Conservation (phyloP, 2,113 vertebrate species). For the Nycticryphes semicollaris region DNA sequence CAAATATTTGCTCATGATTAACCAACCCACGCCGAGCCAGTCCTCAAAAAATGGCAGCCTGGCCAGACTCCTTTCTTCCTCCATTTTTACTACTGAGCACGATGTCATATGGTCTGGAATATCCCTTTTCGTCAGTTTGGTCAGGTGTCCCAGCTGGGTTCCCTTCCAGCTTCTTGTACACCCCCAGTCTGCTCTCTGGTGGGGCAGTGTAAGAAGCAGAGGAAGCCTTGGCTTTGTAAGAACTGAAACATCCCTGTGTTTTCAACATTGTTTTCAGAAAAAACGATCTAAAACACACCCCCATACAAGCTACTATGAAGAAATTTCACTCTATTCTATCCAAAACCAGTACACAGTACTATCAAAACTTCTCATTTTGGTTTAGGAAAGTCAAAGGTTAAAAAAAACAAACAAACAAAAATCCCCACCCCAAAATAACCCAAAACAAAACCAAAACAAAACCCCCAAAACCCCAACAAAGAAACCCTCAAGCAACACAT, state of each 20-base stretch:
- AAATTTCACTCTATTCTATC: not conserved
- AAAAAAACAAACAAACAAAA: not conserved
- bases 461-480: no score
- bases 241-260: not conserved
- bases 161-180: not conserved
- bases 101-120: rapidly evolving
- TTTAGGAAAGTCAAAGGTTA: not conserved
- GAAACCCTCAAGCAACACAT: not conserved
- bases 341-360: not conserved
- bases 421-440: no score
- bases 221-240: rapidly evolving
- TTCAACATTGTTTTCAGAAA: not conserved
- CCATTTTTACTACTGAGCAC: not conserved
- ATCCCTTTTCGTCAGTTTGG: not conserved
- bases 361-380: not conserved
- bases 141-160: not conserved
- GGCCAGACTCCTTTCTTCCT: not conserved
- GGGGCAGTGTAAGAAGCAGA: rapidly evolving
- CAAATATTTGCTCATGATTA: not conserved
- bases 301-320: not conserved
- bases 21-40: rapidly evolving
- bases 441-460: not conserved
- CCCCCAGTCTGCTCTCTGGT: not conserved
- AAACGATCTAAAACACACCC: not conserved
- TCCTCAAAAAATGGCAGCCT: rapidly evolving